Evolutionary conservation across 2,113 vertebrate species (phyloP).

Genomic region (Marmota monax): DNA sequence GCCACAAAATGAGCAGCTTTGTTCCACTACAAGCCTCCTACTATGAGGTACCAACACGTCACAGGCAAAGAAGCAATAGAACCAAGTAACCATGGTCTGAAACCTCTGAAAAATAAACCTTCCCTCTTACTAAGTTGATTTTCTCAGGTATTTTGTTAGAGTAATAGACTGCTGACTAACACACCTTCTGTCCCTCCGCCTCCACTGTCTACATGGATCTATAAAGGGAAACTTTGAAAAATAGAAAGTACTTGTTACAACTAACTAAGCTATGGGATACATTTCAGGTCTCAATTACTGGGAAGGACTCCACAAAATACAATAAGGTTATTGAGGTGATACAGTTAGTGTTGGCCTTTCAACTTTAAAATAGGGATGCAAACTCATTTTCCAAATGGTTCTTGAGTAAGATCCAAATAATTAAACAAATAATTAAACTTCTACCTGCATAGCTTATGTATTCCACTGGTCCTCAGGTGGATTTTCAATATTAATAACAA

Average conservation of each 20-base stretch:
- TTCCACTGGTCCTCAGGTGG: neutral
- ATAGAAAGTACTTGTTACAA: neutral
- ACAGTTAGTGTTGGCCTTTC: neutral
- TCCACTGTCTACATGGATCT: neutral
- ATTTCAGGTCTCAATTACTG: neutral
- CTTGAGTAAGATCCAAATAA: neutral
- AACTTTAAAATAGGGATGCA: constrained; percentile 42
- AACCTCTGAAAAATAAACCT: neutral
- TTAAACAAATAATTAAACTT: constrained; percentile 30
- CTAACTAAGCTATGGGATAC: neutral
- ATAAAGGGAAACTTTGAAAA: constrained; percentile 4
- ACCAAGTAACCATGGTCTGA: too few relatives aligned
- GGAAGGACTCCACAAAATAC: neutral
- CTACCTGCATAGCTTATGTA: neutral
- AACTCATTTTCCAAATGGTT: neutral
- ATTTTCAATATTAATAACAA: constrained; percentile 13
- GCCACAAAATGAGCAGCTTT: neutral
- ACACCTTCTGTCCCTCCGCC: neutral
- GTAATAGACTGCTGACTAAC: neutral
- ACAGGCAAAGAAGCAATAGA: neutral
- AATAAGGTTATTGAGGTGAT: neutral
- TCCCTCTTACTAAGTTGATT: neutral
- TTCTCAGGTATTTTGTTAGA: neutral
- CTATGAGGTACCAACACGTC: too few relatives aligned
- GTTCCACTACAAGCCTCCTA: neutral